Percentiles rank a stretch among this genome's conserved stretches.
phyloP scores from a whole-genome alignment of 2,113 vertebrate species.

The Eubucco bourcierii region DNA sequence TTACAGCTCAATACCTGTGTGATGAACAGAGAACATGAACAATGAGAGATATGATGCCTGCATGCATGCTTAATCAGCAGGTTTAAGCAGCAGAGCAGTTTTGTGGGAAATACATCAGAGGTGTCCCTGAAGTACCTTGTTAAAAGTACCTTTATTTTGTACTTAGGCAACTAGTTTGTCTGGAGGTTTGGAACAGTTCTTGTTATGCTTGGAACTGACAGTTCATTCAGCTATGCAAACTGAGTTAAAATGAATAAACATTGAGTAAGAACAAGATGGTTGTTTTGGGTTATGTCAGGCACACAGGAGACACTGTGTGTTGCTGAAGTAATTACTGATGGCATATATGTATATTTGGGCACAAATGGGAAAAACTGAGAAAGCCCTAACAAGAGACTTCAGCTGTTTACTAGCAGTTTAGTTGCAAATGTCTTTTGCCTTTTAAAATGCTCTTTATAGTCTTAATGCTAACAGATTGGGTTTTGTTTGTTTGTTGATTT shows the following conservation, averaged over 20 bases:
- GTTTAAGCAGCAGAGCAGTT: neutral
- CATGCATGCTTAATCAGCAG: neutral
- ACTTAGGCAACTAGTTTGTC: slow-evolving; percentile 9
- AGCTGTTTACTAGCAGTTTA: neutral
- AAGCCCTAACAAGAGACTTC: neutral
- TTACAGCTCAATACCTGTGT: neutral
- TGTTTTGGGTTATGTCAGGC: neutral
- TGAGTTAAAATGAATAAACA: slow-evolving; percentile 29
- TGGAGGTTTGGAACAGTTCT: slow-evolving; percentile 33
- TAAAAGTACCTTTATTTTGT: neutral
- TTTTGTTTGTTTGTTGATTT: no score
- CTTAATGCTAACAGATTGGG: neutral
- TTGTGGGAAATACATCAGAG: neutral
- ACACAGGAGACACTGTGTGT: neutral
- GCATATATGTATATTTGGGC: neutral
- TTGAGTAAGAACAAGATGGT: neutral
- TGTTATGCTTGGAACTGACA: neutral
- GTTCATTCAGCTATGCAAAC: slow-evolving; percentile 35
- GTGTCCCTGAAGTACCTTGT: neutral
- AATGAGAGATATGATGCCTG: neutral
- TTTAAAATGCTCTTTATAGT: neutral
- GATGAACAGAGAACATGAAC: neutral
- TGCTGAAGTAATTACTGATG: slow-evolving; percentile 12
- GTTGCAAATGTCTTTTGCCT: neutral
- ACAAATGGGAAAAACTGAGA: neutral